A percentile compares a stretch with the other conserved stretches of the same genome.
phyloP scores from a whole-genome alignment of 1,140 invertebrate genomes.

The Lasaia peninsularis region DNA sequence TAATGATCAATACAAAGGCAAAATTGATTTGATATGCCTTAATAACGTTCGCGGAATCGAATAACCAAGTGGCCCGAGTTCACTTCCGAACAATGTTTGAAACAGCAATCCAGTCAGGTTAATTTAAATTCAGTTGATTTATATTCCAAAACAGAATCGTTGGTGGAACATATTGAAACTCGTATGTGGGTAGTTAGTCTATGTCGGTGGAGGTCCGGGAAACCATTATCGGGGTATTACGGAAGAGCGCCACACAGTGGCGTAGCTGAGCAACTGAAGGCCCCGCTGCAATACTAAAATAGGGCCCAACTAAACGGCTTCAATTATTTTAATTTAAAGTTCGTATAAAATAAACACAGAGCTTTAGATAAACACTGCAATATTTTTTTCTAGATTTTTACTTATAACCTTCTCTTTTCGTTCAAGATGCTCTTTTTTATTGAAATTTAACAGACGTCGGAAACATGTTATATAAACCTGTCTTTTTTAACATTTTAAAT shows the following conservation, averaged over 20 bases:
- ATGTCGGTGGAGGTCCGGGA: conserved; percentile 40
- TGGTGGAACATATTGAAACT: conserved; percentile 42
- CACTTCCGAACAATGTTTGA: conserved; percentile 28
- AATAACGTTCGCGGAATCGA: conserved; percentile 33
- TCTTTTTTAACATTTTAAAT: too few species aligned
- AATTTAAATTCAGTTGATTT: conserved; percentile 39
- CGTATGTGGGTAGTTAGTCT: conserved; percentile 44
- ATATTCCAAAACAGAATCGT: conserved; percentile 44
- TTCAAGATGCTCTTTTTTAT: too few species aligned
- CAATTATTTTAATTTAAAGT: too few species aligned
- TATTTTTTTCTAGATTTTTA: too few species aligned
- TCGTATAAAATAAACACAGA: too few species aligned
- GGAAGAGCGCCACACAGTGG: conserved; percentile 26
- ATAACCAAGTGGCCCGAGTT: conserved; percentile 31
- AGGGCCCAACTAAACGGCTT: too few species aligned
- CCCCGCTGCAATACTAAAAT: too few species aligned
- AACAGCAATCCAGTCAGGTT: conserved; percentile 24
- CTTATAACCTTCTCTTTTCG: too few species aligned
- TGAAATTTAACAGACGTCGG: too few species aligned
- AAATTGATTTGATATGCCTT: conserved; percentile 31
- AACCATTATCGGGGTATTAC: conserved; percentile 44
- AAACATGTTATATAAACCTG: too few species aligned
- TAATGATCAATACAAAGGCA: conserved; percentile 36
- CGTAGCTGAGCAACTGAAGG: too few species aligned
- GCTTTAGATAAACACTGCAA: too few species aligned